phyloP scores from a whole-genome alignment of 2,113 vertebrate species.

The Platichthys flesus region DNA sequence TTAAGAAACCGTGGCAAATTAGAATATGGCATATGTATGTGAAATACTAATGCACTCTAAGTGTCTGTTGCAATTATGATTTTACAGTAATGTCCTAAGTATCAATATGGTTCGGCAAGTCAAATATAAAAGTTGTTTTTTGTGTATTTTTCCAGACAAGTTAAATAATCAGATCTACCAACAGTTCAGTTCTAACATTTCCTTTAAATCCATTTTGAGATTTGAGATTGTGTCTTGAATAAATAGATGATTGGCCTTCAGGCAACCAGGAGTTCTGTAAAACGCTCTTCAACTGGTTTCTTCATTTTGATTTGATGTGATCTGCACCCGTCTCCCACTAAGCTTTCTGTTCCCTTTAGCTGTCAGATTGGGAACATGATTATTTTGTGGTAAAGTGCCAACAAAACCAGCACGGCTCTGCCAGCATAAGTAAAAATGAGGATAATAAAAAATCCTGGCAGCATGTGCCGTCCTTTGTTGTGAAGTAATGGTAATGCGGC shows the following conservation, averaged over 20 bases:
- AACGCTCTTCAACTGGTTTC: neutral
- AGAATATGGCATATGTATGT: too few relatives aligned
- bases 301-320: slow-evolving; percentile 1
- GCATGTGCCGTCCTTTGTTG: neutral
- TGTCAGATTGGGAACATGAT: slow-evolving; percentile 45
- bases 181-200: neutral
- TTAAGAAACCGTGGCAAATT: too few relatives aligned
- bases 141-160: neutral
- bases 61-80: too few relatives aligned
- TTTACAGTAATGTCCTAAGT: too few relatives aligned
- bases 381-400: slow-evolving; percentile 28
- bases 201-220: neutral
- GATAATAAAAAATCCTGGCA: slow-evolving; percentile 49
- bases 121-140: neutral
- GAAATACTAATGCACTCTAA: too few relatives aligned
- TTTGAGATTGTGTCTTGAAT: neutral
- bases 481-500: neutral
- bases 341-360: slow-evolving; percentile 17
- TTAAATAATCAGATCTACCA: neutral
- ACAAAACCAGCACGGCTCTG: slow-evolving; percentile 10
- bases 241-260: neutral
- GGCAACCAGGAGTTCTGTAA: neutral
- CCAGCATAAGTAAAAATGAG: slow-evolving; percentile 30
- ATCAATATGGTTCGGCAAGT: too few relatives aligned
- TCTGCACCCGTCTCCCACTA: slow-evolving; percentile 1